Percentiles rank a stretch among this genome's conserved stretches.
Evolutionary conservation across 2,113 vertebrate species (phyloP).

Genomic region (Pedionomus torquatus): DNA sequence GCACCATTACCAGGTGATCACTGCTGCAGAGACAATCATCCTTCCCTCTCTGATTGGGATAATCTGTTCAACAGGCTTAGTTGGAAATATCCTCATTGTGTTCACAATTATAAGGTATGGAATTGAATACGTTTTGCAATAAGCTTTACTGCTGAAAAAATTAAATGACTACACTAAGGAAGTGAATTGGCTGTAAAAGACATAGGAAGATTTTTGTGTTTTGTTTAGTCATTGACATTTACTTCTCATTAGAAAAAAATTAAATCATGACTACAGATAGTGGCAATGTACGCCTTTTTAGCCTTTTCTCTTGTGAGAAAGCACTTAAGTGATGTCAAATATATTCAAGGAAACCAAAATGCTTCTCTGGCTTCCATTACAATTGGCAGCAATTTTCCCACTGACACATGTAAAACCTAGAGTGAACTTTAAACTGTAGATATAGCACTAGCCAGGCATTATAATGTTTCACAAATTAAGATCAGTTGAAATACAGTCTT

Average conservation of each 20-base stretch:
- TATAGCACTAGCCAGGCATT: not conserved
- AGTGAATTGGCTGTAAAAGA: not conserved
- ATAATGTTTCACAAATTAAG: not conserved
- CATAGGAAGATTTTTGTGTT: not conserved
- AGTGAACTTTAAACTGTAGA: not conserved
- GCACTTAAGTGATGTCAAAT: not conserved
- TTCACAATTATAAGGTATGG: conserved; percentile 67
- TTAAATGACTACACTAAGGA: not conserved
- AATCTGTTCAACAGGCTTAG: conserved; percentile 66
- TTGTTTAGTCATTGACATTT: not conserved
- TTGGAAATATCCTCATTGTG: conserved; percentile 66
- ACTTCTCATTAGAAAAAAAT: not conserved
- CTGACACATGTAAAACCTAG: not conserved
- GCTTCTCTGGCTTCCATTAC: not conserved
- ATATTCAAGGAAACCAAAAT: not conserved
- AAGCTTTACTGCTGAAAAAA: not conserved
- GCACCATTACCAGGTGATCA: conserved; percentile 21
- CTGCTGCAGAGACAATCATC: conserved; percentile 60
- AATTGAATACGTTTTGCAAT: not conserved
- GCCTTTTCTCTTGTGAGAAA: not conserved
- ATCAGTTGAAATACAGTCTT: not conserved
- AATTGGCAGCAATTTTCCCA: not conserved
- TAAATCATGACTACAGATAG: not conserved
- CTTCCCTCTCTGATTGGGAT: conserved; percentile 67
- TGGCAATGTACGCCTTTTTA: not conserved